Percentiles rank a stretch among this genome's conserved stretches.
These are phyloP conservation scores for Drosophila paranaensis DNA, from an alignment of 2,888 invertebrate genomes.

Conservation along the genomic window DNA sequence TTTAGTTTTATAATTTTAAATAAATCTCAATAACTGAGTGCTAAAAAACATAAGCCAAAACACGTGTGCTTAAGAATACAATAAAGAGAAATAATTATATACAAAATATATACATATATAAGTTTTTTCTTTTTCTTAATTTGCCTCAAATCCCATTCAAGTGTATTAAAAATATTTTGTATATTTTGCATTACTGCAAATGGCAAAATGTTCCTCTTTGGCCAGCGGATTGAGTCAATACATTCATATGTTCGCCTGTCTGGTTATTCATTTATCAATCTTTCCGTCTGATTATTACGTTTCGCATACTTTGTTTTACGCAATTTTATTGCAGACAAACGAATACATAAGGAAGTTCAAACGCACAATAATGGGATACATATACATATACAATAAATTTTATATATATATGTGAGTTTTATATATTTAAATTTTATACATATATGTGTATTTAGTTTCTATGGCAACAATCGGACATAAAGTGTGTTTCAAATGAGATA, in stretches of 20 bases:
- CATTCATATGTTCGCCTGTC: slow-evolving; percentile 4
- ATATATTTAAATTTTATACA: background rate
- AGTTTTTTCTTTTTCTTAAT: background rate
- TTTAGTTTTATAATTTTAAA: background rate
- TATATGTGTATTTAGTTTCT: background rate
- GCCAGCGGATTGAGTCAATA: slow-evolving; percentile 5
- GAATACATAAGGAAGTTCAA: slow-evolving; percentile 22
- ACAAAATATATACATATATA: background rate
- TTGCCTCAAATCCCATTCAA: slow-evolving; percentile 2
- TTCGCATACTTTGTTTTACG: background rate
- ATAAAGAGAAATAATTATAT: slow-evolving; percentile 6
- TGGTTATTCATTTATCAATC: slow-evolving; percentile 13
- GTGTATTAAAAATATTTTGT: slow-evolving; percentile 26
- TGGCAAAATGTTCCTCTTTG: slow-evolving; percentile 16
- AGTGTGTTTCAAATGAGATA: background rate
- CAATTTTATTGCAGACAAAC: slow-evolving; percentile 17
- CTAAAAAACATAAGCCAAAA: background rate
- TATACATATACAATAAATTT: background rate
- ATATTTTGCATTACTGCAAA: background rate
- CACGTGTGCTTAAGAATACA: slow-evolving; percentile 10
- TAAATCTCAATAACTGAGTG: background rate
- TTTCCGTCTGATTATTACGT: slow-evolving; percentile 24
- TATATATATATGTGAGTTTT: background rate
- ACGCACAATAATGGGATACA: background rate
- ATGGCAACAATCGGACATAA: background rate